phyloP scores from a whole-genome alignment of 2,888 invertebrate genomes.

The Patella pellucida region DNA sequence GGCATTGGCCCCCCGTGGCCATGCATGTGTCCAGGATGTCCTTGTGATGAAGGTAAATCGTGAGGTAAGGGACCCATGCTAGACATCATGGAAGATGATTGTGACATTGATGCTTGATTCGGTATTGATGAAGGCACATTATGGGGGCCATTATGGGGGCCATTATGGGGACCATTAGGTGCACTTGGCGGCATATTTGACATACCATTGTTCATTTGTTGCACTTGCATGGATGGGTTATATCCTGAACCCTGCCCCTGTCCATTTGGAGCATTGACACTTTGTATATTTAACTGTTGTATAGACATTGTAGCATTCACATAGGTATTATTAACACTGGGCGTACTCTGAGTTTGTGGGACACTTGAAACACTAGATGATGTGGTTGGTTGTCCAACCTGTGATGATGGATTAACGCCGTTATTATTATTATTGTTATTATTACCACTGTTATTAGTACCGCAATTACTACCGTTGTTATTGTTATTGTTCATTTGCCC shows the following conservation, averaged over 20 bases:
- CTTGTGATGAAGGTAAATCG: constrained; percentile 23
- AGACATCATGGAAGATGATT: constrained; percentile 39
- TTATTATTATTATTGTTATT: constrained; percentile 12
- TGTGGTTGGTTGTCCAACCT: constrained; percentile 24
- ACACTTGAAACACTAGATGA: constrained; percentile 26
- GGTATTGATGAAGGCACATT: constrained; percentile 20
- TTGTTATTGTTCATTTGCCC: constrained; percentile 46
- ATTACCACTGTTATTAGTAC: constrained; percentile 2
- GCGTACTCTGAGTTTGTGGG: constrained; percentile 49
- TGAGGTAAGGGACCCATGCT: constrained; percentile 33
- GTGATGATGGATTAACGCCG: constrained; percentile 23
- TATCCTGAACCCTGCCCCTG: constrained; percentile 40
- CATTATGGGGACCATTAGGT: constrained; percentile 15
- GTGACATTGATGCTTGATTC: constrained; percentile 35
- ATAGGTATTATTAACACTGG: constrained; percentile 73
- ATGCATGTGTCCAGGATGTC: constrained; percentile 20
- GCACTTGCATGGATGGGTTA: constrained; percentile 62
- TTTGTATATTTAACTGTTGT: constrained; percentile 74
- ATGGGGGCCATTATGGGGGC: constrained; percentile 16
- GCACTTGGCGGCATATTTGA: constrained; percentile 22
- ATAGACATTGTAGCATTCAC: constrained; percentile 74
- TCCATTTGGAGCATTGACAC: constrained; percentile 54
- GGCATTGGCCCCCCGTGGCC: constrained; percentile 16
- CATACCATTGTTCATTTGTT: constrained; percentile 56
- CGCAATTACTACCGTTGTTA: constrained; percentile 18